Conservation (phyloP, 2,888 invertebrate genomes). For the Lagria hirta region DNA sequence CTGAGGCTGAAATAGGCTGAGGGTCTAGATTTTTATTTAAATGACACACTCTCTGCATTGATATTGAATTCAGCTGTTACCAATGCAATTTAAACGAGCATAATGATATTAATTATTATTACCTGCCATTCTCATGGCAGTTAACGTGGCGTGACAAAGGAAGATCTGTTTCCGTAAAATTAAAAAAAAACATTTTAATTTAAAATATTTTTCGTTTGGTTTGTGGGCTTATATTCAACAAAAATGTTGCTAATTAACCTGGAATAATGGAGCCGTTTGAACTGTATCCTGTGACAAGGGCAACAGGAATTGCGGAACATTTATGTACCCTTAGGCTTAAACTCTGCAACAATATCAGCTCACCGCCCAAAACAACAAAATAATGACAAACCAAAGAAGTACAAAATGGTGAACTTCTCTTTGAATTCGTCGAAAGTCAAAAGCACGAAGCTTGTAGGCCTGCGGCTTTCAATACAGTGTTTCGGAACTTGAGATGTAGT, state of each 20-base stretch:
- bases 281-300: constrained; percentile 19
- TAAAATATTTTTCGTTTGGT: too few species aligned
- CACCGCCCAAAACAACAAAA: constrained; percentile 45
- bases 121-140: too few species aligned
- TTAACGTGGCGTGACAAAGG: too few species aligned
- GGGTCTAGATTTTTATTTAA: too few species aligned
- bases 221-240: too few species aligned
- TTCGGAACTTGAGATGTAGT: constrained; percentile 20
- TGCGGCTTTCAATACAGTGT: constrained; percentile 30
- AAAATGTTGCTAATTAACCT: constrained; percentile 39
- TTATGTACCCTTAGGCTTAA: constrained; percentile 36
- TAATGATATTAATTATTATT: too few species aligned
- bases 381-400: constrained; percentile 50
- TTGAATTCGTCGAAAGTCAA: constrained; percentile 42
- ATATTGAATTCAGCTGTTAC: too few species aligned
- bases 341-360: constrained; percentile 38
- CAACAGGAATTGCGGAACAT: constrained; percentile 10
- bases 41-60: too few species aligned
- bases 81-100: too few species aligned
- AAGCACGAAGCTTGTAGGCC: constrained; percentile 38
- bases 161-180: too few species aligned
- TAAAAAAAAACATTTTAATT: too few species aligned
- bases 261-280: constrained; percentile 38
- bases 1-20: too few species aligned
- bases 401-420: constrained; percentile 41